These are phyloP conservation scores for Drosophila repletoides DNA, from an alignment of 1,140 invertebrate species.

Conservation along the genomic window DNA sequence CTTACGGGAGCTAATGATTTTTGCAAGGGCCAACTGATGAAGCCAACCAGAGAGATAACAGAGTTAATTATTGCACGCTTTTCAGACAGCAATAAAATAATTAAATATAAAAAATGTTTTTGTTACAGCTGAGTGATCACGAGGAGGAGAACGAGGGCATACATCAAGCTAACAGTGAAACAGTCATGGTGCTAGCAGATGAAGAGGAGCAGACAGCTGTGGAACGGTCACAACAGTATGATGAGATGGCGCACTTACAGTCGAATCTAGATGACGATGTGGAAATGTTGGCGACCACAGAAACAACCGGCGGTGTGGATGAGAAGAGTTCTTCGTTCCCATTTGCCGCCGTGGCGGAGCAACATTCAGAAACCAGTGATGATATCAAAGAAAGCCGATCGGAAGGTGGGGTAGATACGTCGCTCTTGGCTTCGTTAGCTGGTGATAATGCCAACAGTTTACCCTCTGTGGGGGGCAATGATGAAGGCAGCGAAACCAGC, in stretches of 20 bases:
- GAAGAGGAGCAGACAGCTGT: slow-evolving; percentile 20
- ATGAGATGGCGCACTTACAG: slow-evolving; percentile 32
- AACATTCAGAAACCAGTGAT: slow-evolving; percentile 76
- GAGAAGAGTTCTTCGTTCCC: slow-evolving; percentile 82
- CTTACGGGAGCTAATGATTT: slow-evolving; percentile 55
- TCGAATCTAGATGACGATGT: slow-evolving; percentile 59
- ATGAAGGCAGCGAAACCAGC: slow-evolving; percentile 55
- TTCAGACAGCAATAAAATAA: not conserved
- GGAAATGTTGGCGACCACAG: slow-evolving; percentile 50
- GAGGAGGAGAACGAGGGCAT: slow-evolving; percentile 49
- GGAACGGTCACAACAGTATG: slow-evolving; percentile 36
- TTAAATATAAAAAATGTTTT: not conserved
- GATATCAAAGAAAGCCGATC: slow-evolving; percentile 54
- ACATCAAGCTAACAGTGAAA: not conserved
- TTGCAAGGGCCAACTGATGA: slow-evolving; percentile 82
- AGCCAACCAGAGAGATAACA: not conserved
- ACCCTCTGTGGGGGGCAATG: slow-evolving; percentile 82
- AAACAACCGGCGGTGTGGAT: slow-evolving; percentile 56
- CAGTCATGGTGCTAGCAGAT: slow-evolving; percentile 27
- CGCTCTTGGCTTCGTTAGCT: slow-evolving; percentile 71
- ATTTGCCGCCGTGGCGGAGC: slow-evolving; percentile 57
- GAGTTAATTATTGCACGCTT: not conserved
- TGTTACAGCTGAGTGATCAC: slow-evolving; percentile 58
- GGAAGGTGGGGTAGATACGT: slow-evolving; percentile 64
- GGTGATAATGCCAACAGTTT: slow-evolving; percentile 82